A percentile compares a stretch with the other conserved stretches of the same genome.
Conservation (phyloP, 2,888 invertebrate genomes). For the Polydrusus tereticollis region DNA sequence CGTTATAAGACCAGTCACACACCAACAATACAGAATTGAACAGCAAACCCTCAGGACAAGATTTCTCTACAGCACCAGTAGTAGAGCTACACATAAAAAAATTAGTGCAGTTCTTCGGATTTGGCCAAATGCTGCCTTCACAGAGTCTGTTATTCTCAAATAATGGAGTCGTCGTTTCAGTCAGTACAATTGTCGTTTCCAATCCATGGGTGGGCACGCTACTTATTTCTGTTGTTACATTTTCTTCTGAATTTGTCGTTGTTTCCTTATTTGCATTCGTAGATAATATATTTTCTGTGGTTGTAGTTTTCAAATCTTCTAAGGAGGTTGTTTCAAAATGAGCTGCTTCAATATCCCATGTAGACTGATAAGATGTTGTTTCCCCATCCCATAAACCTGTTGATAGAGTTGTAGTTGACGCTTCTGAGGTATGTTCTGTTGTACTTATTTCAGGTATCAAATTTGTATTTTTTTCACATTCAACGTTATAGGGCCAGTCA, state of each 20-base stretch:
- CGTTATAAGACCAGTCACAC: conserved; percentile 48
- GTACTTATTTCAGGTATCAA: not conserved
- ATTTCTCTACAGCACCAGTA: conserved; percentile 48
- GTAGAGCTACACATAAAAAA: conserved; percentile 49
- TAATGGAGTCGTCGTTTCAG: not conserved
- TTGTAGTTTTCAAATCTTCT: too few species aligned
- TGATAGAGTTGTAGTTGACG: not conserved
- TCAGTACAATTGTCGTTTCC: not conserved
- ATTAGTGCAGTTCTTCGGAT: conserved; percentile 50
- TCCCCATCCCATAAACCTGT: not conserved
- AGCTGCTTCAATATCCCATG: too few species aligned
- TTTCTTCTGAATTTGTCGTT: not conserved
- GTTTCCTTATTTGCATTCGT: not conserved
- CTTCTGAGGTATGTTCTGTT: not conserved
- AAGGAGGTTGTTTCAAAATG: too few species aligned
- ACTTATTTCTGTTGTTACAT: not conserved
- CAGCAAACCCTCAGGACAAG: conserved; percentile 47
- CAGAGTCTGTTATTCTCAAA: not conserved
- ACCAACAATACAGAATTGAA: conserved; percentile 48
- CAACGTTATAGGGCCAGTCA: not conserved
- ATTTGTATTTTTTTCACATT: not conserved
- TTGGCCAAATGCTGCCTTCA: conserved; percentile 21
- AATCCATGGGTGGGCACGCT: not conserved
- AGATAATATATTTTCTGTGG: not conserved
- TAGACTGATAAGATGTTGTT: too few species aligned